Base-by-base conservation (phyloP, 2,113 vertebrate species). In the Malurus alboscapulatus region DNA sequence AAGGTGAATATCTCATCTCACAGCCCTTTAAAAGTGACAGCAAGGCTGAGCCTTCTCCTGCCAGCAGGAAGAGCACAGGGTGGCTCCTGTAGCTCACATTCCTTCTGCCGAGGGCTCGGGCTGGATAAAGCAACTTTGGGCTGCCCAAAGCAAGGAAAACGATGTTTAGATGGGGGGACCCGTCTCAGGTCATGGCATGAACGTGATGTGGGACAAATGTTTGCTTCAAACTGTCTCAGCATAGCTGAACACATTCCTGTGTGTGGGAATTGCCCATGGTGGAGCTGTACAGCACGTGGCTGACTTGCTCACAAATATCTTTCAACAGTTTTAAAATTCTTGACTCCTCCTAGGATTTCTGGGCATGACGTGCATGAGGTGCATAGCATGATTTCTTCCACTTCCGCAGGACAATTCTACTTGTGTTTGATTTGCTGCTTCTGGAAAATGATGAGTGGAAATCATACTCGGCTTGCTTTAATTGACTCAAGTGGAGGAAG, bases 91-190 rank as follows among this genome's bases (percentile, higher is more conserved):
- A 44, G 51, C 17, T 78, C 22, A 0, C 8, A 24, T 7, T 12
- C 1, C 0, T 32, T 12, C 66, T 75, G 34, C 47, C 8, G 2
- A 21, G 69, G 22, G 8, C 10, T 91, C 2, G 1, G 13, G 24
- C 42, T 57, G 69, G 32, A 72, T 22, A 30, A 21, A 79, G 34
- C 21, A 54, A 29, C 12, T 61, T 58, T 3, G 12, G 44, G 7
- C 27, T 83, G 40, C 9, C 17, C 63, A 24, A 26, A 53, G 3
- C 5, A 20, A 40, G 47, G n/a, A 57, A 68, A 15, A 1, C 32
- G 34, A 2, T 0, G 0, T n/a, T 45, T 40, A 17, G 12, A 1
- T 21, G 34, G 19, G 14, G 9, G 36, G 21, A 15, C 10, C 18
- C 53, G 3, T 26, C 19, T 30, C 36, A 55, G 30, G 3, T 19